phyloP scores from a whole-genome alignment of 2,888 invertebrate species.

The Petrolisthes cinctipes region DNA sequence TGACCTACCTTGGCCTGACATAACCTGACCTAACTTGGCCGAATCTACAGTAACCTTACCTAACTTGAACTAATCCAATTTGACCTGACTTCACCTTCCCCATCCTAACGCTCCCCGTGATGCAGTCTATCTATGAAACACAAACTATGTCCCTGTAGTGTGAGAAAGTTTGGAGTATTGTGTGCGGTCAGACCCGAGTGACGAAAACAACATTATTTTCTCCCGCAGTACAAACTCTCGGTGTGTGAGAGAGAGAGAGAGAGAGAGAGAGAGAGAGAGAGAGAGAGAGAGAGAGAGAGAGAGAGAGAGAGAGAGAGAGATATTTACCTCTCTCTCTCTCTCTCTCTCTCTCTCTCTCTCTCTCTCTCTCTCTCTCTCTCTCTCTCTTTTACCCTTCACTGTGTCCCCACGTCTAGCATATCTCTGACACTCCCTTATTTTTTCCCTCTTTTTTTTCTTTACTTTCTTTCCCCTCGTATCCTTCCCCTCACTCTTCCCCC shows the following conservation, averaged over 20 bases:
- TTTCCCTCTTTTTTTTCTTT: not conserved
- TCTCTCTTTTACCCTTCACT: not conserved
- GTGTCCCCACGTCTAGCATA: not conserved
- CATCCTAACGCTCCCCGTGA: no score
- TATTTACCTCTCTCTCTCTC: slow-evolving; percentile 5
- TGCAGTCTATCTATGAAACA: no score
- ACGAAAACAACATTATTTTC: no score
- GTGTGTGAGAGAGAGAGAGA: not conserved
- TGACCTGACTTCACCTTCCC: no score
- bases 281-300: not conserved
- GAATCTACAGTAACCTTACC: no score
- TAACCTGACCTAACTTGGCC: no score
- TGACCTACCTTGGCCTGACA: not conserved
- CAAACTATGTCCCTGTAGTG: no score
- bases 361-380: slow-evolving; percentile 38
- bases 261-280: not conserved
- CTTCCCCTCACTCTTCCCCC: slow-evolving; percentile 17
- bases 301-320: no score
- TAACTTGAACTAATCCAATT: no score
- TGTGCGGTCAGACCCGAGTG: no score
- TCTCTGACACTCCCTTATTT: not conserved
- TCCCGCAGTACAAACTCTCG: no score
- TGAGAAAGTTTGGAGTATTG: no score
- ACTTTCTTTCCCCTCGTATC: not conserved
- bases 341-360: slow-evolving; percentile 33